Evolutionary conservation across 1,140 invertebrate genomes (phyloP), one percentile per base, ranked within the genome.

Genomic region (Heliconius himera): DNA sequence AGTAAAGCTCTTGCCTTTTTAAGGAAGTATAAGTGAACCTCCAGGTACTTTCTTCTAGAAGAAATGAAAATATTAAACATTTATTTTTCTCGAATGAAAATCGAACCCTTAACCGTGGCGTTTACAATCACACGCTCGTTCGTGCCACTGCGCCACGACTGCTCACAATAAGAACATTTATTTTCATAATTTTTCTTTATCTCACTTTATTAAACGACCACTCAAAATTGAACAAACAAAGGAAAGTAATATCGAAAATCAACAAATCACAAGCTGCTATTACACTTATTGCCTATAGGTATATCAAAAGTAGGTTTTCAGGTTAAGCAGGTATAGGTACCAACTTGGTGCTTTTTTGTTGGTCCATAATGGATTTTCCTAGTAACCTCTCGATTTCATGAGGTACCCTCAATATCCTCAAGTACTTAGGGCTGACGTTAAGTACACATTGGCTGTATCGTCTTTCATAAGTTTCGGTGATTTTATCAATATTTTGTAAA

Each of bases 311-410:
- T n/a, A 60, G 56, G 56, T 60, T 60, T 26, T 60, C 26, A 29
- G 60, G 60, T 66, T 29, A 29, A 66, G 26, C 26, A 66, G 22
- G 8, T 66, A n/a, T n/a, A 26, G 26, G 60, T 46, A 46, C 13
- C 41, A 16, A 66, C 26, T 22, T n/a, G 9, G 1, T n/a, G 8
- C 29, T 66, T 60, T 66, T 56, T 56, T 13, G 60, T 66, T 26
- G 20, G 22, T 66, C 26, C 22, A 66, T 66, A 66, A 66, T 66
- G 60, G 60, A 66, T 66, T 66, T 66, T 66, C 26, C 26, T 66
- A 29, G 22, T 66, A 66, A 66, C 60, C n/a, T 22, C 60, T 16
- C 60, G 26, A 29, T 66, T 66, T 66, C 26, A 56, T 29, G 60
- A 66, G 9, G 26, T 26, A 66, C 56, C n/a, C 22, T 66, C 22